phyloP scores from a whole-genome alignment of 1,140 invertebrate genomes.

The Mizuhopecten yessoensis region DNA sequence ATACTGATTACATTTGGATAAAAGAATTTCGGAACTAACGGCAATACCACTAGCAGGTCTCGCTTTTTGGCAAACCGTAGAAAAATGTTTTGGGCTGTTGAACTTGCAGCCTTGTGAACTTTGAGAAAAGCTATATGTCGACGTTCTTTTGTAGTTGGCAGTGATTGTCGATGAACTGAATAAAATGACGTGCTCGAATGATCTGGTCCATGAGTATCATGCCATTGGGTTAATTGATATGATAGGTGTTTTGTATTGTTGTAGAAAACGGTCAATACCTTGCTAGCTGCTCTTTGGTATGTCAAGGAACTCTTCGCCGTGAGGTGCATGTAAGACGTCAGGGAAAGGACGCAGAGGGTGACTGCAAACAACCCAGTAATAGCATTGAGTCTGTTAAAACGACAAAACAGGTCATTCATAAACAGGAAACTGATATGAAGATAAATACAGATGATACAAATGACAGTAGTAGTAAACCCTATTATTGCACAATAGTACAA shows the following conservation, averaged over 20 bases:
- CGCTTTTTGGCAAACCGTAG: slow-evolving; percentile 60
- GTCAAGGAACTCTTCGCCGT: not conserved
- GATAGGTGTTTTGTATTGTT: not conserved
- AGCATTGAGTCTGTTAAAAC: not conserved
- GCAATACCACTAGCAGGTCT: slow-evolving; percentile 45
- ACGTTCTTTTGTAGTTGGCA: not conserved
- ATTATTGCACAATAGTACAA: too few species aligned
- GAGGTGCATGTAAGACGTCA: not conserved
- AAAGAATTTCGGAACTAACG: slow-evolving; percentile 48
- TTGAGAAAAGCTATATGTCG: slow-evolving; percentile 68
- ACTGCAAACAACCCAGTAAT: not conserved
- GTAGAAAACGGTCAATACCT: not conserved
- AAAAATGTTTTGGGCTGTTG: slow-evolving; percentile 67
- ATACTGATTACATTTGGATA: slow-evolving; percentile 45
- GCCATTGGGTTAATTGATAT: not conserved
- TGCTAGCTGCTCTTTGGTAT: not conserved
- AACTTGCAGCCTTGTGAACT: slow-evolving; percentile 66
- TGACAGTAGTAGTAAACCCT: too few species aligned
- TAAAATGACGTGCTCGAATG: not conserved
- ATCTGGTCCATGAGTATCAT: not conserved
- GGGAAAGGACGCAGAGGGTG: not conserved
- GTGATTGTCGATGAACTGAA: not conserved
- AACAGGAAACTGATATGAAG: too few species aligned
- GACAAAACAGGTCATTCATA: too few species aligned
- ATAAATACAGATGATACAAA: too few species aligned